Evolutionary conservation across 92 coral and sea anemone genomes (phyloP).

Genomic region (Palythoa caribaeorum): DNA sequence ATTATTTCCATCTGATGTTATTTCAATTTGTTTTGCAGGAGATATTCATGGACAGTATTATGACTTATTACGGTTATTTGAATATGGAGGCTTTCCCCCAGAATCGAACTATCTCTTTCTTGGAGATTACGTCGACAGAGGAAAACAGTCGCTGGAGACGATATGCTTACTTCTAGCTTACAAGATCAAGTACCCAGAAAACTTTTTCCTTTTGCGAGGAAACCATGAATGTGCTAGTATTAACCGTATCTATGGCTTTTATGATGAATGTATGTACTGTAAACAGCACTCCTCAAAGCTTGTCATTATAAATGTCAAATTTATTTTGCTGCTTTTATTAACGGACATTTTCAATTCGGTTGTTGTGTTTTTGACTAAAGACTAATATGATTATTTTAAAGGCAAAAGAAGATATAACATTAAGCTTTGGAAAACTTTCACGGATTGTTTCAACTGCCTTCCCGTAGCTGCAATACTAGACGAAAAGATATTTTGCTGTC

Average conservation of each 20-base stretch:
- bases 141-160: conserved; percentile 97
- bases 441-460: conserved; percentile 98
- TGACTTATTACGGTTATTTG: conserved; percentile 93
- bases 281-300: not conserved
- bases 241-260: conserved; percentile 98
- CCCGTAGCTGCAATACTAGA: conserved; percentile 98
- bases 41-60: conserved; percentile 99
- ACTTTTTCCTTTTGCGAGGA: conserved; percentile 96
- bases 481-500: conserved; percentile 99
- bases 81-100: conserved; percentile 99
- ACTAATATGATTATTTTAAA: conserved; percentile 46
- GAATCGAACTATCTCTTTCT: conserved; percentile 98
- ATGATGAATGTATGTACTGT: conserved; percentile 99
- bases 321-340: not conserved
- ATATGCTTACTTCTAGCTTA: conserved; percentile 97
- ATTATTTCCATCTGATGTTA: conserved; percentile 12
- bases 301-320: conserved; percentile 3
- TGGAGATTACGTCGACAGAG: conserved; percentile 99
- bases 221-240: conserved; percentile 99
- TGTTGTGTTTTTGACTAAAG: not conserved
- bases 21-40: conserved; percentile 79
- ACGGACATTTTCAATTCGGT: conserved; percentile 5
- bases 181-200: conserved; percentile 98
- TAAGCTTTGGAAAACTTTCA: conserved; percentile 97
- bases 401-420: conserved; percentile 98